Percentiles rank a stretch among this genome's conserved stretches.
Conservation (phyloP, 1,140 invertebrate species). For the Achroia grisella region DNA sequence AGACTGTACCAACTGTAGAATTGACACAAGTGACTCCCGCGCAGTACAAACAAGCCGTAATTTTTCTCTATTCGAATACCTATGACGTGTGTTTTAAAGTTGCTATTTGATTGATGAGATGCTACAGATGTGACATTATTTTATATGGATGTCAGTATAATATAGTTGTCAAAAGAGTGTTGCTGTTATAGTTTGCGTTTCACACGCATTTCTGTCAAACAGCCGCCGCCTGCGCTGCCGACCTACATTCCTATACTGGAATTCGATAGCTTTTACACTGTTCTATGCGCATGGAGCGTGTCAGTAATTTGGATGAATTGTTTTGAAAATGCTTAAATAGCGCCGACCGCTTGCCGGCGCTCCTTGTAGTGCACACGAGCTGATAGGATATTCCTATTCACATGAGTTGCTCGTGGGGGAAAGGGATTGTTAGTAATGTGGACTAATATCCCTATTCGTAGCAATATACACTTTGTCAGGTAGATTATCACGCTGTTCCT, state of each 20-base stretch:
- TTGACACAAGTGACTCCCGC: slow-evolving; percentile 50
- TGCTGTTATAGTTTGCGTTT: slow-evolving; percentile 41
- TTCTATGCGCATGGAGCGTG: background rate
- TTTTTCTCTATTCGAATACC: slow-evolving; percentile 15
- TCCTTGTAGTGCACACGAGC: no score
- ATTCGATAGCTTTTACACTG: background rate
- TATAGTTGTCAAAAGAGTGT: slow-evolving; percentile 44
- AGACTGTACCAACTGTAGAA: slow-evolving; percentile 20
- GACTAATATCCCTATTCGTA: no score
- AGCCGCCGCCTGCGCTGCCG: slow-evolving; percentile 8
- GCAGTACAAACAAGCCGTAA: slow-evolving; percentile 21
- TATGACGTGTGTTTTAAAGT: slow-evolving; percentile 18
- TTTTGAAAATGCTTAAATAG: no score
- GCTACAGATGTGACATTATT: slow-evolving; percentile 13
- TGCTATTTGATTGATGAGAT: slow-evolving; percentile 18
- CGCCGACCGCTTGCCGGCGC: background rate
- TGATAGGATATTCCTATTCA: no score
- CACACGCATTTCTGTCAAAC: slow-evolving; percentile 28
- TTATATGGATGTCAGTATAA: slow-evolving; percentile 18
- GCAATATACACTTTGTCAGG: no score
- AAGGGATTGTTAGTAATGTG: no score
- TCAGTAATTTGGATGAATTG: no score
- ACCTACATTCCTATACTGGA: slow-evolving; percentile 28
- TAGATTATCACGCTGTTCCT: no score
- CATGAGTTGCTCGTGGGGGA: no score